phyloP scores from a whole-genome alignment of 2,888 invertebrate species.

The Leucophenga montana region DNA sequence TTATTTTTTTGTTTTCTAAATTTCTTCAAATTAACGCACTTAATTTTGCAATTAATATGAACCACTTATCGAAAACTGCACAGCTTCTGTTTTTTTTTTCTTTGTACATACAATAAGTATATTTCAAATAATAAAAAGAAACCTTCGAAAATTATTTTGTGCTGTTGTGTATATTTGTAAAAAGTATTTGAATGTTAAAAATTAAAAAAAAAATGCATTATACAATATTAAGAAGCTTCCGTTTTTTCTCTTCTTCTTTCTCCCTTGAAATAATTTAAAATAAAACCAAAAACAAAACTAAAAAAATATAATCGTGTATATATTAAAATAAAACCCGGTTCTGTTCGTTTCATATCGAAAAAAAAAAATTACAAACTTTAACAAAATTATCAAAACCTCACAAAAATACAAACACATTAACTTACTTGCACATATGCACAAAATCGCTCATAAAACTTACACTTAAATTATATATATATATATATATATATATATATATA shows the following conservation, averaged over 20 bases:
- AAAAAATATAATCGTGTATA: slow-evolving; percentile 40
- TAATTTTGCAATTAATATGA: too few relatives aligned
- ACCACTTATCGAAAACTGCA: too few relatives aligned
- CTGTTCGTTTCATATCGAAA: slow-evolving; percentile 68
- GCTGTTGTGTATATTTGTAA: slow-evolving; percentile 46
- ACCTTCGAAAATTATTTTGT: slow-evolving; percentile 34
- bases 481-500: too few relatives aligned
- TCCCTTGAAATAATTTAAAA: slow-evolving; percentile 64
- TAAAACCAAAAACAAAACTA: slow-evolving; percentile 41
- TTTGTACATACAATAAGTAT: not conserved
- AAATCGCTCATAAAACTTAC: slow-evolving; percentile 4
- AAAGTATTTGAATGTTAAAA: slow-evolving; percentile 38
- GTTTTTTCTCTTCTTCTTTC: slow-evolving; percentile 73
- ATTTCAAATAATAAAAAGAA: slow-evolving; percentile 4
- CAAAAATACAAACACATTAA: slow-evolving; percentile 17
- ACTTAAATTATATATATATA: too few relatives aligned
- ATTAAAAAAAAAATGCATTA: slow-evolving; percentile 46
- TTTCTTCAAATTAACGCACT: slow-evolving; percentile 18
- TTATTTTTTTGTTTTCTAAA: not conserved
- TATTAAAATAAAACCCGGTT: slow-evolving; percentile 48
- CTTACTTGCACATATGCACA: not conserved
- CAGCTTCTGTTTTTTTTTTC: not conserved
- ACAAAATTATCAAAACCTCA: not conserved
- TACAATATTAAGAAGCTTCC: slow-evolving; percentile 57
- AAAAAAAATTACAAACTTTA: not conserved